A percentile compares a stretch with the other conserved stretches of the same genome.
Conservation (phyloP, 2,113 vertebrate genomes). For the Xiphophorus hellerii region DNA sequence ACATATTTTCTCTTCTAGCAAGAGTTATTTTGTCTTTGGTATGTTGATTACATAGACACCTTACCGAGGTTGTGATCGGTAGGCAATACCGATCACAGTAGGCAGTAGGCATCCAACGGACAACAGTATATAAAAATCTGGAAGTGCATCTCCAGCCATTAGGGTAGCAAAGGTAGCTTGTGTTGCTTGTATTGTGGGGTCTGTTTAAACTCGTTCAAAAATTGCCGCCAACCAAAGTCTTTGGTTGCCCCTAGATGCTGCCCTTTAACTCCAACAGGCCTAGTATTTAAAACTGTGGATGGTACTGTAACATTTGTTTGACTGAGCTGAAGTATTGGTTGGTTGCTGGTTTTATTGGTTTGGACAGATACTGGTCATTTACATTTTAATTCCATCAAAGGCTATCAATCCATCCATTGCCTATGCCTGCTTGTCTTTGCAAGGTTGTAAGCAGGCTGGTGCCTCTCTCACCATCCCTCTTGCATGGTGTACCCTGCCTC, state of each 20-base stretch:
- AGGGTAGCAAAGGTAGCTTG: too few species aligned
- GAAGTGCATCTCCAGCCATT: too few species aligned
- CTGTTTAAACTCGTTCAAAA: neutral
- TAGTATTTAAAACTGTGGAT: neutral
- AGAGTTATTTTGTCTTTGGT: neutral
- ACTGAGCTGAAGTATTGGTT: too few species aligned
- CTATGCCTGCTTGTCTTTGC: neutral
- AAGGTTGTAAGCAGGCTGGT: neutral
- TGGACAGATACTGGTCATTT: too few species aligned
- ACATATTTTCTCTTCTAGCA: neutral
- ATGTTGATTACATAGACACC: neutral
- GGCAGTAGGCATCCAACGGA: neutral
- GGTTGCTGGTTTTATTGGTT: too few species aligned
- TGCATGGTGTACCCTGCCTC: too few species aligned
- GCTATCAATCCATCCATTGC: neutral
- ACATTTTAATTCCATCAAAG: neutral
- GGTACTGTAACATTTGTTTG: too few species aligned
- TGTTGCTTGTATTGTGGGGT: too few species aligned
- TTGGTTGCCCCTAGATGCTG: neutral
- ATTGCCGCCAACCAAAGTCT: neutral
- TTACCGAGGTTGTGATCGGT: neutral
- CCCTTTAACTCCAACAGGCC: neutral
- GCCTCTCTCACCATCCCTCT: too few species aligned
- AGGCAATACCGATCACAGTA: neutral
- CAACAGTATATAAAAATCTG: neutral